These are phyloP conservation scores for Falco cherrug DNA, from an alignment of 2,797 vertebrate species.

Conservation along the genomic window DNA sequence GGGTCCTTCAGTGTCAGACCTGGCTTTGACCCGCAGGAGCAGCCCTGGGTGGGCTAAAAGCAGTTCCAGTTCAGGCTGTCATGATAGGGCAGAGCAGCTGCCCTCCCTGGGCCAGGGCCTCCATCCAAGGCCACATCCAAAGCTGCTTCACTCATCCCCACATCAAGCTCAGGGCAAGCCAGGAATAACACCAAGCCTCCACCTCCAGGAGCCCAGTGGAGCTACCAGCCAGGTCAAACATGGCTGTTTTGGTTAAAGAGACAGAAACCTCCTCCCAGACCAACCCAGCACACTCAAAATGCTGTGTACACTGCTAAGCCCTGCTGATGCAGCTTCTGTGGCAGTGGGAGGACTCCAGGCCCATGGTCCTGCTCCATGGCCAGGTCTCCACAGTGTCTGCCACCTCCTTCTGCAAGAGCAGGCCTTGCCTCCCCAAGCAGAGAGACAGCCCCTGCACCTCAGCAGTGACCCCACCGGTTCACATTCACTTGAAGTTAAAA, in stretches of 20 bases:
- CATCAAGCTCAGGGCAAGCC: neutral
- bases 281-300: neutral
- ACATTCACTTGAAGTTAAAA: neutral
- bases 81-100: neutral
- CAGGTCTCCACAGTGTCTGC: neutral
- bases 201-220: neutral
- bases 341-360: neutral
- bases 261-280: neutral
- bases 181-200: neutral
- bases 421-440: neutral
- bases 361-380: rapidly evolving
- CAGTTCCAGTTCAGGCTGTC: neutral
- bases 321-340: too few relatives aligned
- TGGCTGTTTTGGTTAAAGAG: neutral
- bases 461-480: neutral
- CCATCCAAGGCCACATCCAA: neutral
- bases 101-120: neutral
- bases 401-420: neutral
- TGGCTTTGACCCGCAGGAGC: neutral
- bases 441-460: neutral
- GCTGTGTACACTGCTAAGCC: rapidly evolving
- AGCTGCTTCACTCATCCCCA: neutral
- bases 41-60: neutral
- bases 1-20: rapidly evolving
- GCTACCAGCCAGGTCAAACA: neutral